These are phyloP conservation scores for Lithophane ornitopus DNA, from an alignment of 2,888 invertebrate genomes.

Conservation along the genomic window DNA sequence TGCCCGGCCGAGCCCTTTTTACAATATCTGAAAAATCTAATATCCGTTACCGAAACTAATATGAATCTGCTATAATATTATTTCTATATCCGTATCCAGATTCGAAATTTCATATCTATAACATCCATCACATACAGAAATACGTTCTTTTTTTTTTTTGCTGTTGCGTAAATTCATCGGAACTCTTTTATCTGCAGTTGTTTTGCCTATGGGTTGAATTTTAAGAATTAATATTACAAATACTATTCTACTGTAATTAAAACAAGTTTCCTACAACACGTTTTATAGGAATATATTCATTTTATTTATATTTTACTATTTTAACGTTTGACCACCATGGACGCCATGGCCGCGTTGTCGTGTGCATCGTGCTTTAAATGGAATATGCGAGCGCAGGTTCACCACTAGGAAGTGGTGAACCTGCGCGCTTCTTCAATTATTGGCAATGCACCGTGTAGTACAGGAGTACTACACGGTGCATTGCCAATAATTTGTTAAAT, in stretches of 20 bases:
- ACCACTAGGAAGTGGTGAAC: too few species aligned
- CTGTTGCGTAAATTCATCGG: conserved; percentile 14
- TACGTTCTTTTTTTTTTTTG: background rate
- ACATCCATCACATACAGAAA: background rate
- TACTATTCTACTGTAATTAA: conserved; percentile 44
- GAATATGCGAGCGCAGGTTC: background rate
- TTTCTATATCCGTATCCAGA: too few species aligned
- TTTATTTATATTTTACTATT: conserved; percentile 76
- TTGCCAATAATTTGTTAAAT: background rate
- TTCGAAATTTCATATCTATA: too few species aligned
- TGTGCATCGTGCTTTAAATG: background rate
- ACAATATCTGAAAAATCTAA: too few species aligned
- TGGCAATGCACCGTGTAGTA: too few species aligned
- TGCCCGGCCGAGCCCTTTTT: too few species aligned
- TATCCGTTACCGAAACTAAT: too few species aligned
- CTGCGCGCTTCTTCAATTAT: too few species aligned
- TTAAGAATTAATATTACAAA: conserved; percentile 47
- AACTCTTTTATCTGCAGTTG: conserved; percentile 36
- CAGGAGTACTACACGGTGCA: background rate
- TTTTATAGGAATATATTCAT: conserved; percentile 72
- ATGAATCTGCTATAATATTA: too few species aligned
- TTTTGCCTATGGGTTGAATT: conserved; percentile 32
- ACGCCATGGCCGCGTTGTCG: conserved; percentile 9
- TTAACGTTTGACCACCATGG: conserved; percentile 36
- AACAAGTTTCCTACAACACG: conserved; percentile 66